phyloP scores from a whole-genome alignment of 2,113 vertebrate genomes.

The Lepus europaeus region DNA sequence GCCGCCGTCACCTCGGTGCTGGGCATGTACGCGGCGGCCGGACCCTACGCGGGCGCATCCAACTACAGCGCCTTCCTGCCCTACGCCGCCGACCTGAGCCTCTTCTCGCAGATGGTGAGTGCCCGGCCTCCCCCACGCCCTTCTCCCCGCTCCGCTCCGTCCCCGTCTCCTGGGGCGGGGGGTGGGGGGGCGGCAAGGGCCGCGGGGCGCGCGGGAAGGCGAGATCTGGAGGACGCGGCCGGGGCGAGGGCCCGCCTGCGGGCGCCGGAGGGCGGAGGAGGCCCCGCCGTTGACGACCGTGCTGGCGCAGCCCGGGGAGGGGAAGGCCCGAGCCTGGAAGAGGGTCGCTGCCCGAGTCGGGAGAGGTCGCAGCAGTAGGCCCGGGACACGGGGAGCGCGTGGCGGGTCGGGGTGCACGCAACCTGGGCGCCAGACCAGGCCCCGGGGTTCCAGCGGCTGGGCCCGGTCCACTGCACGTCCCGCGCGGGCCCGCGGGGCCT shows the following conservation, averaged over 20 bases:
- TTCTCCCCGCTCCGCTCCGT: background rate
- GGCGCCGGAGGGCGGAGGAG: background rate
- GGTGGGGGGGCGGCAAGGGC: background rate
- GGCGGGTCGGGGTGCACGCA: background rate
- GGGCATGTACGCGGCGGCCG: conserved; percentile 96
- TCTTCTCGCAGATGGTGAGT: conserved; percentile 99
- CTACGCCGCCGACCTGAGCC: conserved; percentile 96
- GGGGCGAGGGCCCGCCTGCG: background rate
- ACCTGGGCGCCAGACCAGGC: background rate
- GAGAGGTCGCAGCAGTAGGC: background rate
- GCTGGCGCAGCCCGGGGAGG: background rate
- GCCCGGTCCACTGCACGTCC: background rate
- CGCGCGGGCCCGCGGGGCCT: background rate
- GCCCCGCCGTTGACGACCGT: background rate
- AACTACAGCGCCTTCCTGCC: conserved; percentile 98
- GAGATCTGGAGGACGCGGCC: background rate
- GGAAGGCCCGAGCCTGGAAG: background rate
- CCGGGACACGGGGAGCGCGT: background rate
- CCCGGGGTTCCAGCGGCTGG: background rate
- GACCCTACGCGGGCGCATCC: conserved; percentile 93
- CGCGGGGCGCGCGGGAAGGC: background rate
- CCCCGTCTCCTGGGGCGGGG: no score
- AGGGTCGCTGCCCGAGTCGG: rapidly evolving
- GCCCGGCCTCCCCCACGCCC: background rate
- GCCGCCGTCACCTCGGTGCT: conserved; percentile 94